Evolutionary conservation across 2,888 invertebrate species (phyloP).

Genomic region (Caenorhabditis wallacei): DNA sequence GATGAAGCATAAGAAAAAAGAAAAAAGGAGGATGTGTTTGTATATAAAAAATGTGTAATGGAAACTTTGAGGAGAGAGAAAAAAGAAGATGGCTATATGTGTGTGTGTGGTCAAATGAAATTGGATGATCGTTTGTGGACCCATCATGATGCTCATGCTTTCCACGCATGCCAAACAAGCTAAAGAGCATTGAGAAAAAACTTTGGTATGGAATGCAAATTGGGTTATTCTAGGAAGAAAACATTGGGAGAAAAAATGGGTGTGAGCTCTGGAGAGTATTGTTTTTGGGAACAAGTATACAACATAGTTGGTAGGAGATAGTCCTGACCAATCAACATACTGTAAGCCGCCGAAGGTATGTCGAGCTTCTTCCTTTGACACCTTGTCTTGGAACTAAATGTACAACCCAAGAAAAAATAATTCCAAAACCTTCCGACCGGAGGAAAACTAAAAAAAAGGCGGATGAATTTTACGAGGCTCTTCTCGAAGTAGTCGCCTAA

Average conservation of each 20-base stretch:
- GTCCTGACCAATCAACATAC: too few relatives aligned
- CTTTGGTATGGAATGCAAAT: slow-evolving; percentile 53
- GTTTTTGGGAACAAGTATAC: too few relatives aligned
- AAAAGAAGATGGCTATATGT: slow-evolving; percentile 2
- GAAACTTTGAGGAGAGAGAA: slow-evolving; percentile 43
- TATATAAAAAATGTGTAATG: slow-evolving; percentile 65
- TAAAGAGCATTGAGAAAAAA: slow-evolving; percentile 50
- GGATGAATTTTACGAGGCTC: slow-evolving; percentile 1
- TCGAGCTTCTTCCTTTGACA: too few relatives aligned
- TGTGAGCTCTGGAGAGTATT: slow-evolving; percentile 10
- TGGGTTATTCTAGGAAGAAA: slow-evolving; percentile 27
- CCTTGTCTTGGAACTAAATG: too few relatives aligned
- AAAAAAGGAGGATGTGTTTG: slow-evolving; percentile 7
- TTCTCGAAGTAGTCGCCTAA: slow-evolving; percentile 6
- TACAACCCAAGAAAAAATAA: not conserved
- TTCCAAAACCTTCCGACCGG: not conserved
- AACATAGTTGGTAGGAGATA: too few relatives aligned
- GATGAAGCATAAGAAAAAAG: not conserved
- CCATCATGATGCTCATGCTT: slow-evolving; percentile 53
- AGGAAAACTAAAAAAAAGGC: not conserved
- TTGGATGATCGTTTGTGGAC: slow-evolving; percentile 63
- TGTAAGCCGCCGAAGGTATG: too few relatives aligned
- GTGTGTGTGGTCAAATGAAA: slow-evolving; percentile 62
- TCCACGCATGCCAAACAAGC: slow-evolving; percentile 58
- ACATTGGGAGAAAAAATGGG: slow-evolving; percentile 12